Percentiles rank a stretch among this genome's conserved stretches.
phyloP scores from a whole-genome alignment of 2,797 vertebrate species.

The Gadopsis marmoratus region DNA sequence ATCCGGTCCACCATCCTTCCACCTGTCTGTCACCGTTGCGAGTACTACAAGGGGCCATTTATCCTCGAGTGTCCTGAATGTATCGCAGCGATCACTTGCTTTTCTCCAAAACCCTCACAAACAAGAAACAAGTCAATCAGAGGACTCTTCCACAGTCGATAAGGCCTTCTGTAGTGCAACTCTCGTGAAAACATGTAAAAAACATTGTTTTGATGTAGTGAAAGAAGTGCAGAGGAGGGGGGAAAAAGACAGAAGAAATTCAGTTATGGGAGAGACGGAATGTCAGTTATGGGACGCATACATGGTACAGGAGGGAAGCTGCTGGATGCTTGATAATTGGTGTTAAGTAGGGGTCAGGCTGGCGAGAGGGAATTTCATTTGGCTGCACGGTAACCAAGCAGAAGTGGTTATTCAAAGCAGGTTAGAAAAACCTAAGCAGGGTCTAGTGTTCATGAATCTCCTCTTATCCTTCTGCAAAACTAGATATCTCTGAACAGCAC shows the following conservation, averaged over 20 bases:
- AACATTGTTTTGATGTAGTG: not conserved
- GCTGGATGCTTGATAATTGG: conserved; percentile 55
- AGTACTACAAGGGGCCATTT: conserved; percentile 52
- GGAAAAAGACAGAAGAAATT: no score
- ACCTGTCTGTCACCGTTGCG: conserved; percentile 60
- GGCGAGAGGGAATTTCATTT: conserved; percentile 48
- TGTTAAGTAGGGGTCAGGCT: conserved; percentile 57
- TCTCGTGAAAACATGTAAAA: conserved; percentile 14
- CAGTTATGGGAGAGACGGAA: not conserved
- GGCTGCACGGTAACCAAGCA: conserved; percentile 31
- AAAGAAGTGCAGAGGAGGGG: not conserved
- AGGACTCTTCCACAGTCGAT: not conserved
- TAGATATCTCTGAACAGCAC: not conserved
- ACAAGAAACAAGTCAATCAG: conserved; percentile 6
- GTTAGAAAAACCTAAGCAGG: conserved; percentile 17
- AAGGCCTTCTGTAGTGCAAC: not conserved
- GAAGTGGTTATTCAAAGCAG: conserved; percentile 41
- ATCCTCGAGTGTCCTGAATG: conserved; percentile 37
- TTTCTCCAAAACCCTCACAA: conserved; percentile 12
- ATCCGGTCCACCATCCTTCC: conserved; percentile 38
- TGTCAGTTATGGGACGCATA: not conserved
- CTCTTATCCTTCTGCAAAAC: not conserved
- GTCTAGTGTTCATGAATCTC: not conserved
- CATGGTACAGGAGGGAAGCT: conserved; percentile 18
- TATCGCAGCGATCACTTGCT: conserved; percentile 40